Base-by-base conservation (phyloP, 2,797 vertebrate species). In the Gastrophryne carolinensis region DNA sequence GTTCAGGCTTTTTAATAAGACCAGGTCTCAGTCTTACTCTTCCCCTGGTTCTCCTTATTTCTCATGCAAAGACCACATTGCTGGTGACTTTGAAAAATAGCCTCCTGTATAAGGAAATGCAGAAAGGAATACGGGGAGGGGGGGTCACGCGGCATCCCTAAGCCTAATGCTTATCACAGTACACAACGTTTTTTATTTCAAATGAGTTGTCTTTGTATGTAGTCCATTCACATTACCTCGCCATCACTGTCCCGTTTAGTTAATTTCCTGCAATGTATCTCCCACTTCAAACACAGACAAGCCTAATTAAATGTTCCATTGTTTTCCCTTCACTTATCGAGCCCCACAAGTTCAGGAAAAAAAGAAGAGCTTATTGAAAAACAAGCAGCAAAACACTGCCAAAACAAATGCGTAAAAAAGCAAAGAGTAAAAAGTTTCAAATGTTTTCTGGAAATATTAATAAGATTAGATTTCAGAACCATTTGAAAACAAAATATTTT, bases 281-380 rank as follows among this genome's bases (percentile, higher is more conserved):
- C 72, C 27, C 35, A 72, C 57, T 72, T 81, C 12, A 56, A 61
- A 61, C 71, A 26, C 73, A 80, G 64, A 37, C 64, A 82, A 72
- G 80, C 24, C 8, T 67, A 75, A 77, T 65, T 82, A 80, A 82
- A 80, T 32, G n/a, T 74, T 80, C 72, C 17, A 15, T 50, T 75
- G 7, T 69, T 80, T 73, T 73, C 30, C 64, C 53, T 67, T 56
- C 52, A 64, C 24, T 77, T 72, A 66, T 72, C 68, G 63, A 65
- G 50, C 39, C 60, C 53, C 61, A n/a, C 39, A 26, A 30, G 52
- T 72, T 72, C 68, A 66, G 21, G 66, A 54, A 69, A 57, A 70
- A 57, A 69, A 34, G 10, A 57, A 78, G 49, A 30, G 23, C 41
- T 65, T 66, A 34, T 78, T 52, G 60, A 72, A 65, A 65, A 66